phyloP scores from a whole-genome alignment of 2,113 vertebrate genomes.

The Panthera tigris region DNA sequence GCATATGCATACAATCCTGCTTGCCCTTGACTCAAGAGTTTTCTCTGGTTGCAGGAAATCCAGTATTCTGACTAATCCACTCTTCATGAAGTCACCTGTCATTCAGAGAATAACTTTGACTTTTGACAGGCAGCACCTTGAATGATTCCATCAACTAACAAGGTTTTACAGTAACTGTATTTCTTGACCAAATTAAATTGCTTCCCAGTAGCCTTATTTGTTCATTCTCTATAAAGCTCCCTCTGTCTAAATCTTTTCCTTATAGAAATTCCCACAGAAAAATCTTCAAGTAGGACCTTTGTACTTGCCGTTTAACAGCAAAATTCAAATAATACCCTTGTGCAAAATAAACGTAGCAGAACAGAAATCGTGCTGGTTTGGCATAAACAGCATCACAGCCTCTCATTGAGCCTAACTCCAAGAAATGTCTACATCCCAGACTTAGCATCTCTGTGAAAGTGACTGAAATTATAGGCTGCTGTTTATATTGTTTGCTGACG shows the following conservation, averaged over 20 bases:
- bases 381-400: not conserved
- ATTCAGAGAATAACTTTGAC: slow-evolving; percentile 8
- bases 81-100: not conserved
- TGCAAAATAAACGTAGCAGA: not conserved
- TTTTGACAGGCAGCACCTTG: slow-evolving; percentile 27
- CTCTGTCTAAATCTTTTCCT: slow-evolving; percentile 26
- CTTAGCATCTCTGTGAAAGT: not conserved
- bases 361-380: not conserved
- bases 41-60: not conserved
- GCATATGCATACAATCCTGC: not conserved
- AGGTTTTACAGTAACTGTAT: slow-evolving; percentile 13
- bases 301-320: slow-evolving; percentile 9
- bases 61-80: not conserved
- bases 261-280: slow-evolving; percentile 41
- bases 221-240: slow-evolving; percentile 42
- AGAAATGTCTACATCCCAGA: not conserved
- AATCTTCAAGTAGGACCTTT: slow-evolving; percentile 35
- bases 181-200: slow-evolving; percentile 64
- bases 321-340: slow-evolving; percentile 2
- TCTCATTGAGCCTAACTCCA: not conserved
- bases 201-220: slow-evolving; percentile 31
- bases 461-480: not conserved
- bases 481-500: not conserved
- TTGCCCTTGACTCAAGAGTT: not conserved
- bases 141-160: slow-evolving; percentile 39